Evolutionary conservation across 2,113 vertebrate species (phyloP).

Genomic region (Xenopus borealis): DNA sequence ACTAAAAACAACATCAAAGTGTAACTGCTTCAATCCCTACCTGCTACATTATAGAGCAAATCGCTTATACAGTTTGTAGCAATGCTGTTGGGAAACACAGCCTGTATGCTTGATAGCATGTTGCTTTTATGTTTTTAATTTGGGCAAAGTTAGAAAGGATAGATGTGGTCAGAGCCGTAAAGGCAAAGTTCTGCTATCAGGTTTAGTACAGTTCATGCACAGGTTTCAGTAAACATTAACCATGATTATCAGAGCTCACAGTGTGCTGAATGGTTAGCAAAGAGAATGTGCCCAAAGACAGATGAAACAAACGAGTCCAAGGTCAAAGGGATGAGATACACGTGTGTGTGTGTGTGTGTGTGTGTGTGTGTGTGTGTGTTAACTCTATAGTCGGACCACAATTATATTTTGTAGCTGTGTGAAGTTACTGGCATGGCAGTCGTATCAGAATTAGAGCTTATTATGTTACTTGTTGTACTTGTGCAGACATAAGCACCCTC

Average conservation of each 20-base stretch:
- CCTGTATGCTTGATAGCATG: too few species aligned
- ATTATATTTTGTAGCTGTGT: not conserved
- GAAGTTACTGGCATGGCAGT: not conserved
- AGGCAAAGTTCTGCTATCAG: conserved; percentile 64
- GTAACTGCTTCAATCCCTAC: too few species aligned
- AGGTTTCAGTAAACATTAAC: conserved; percentile 87
- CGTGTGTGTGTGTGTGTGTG: conserved; percentile 29
- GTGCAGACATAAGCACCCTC: not conserved
- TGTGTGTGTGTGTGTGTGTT: conserved; percentile 29
- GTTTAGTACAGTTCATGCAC: conserved; percentile 72
- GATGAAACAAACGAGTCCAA: conserved; percentile 74
- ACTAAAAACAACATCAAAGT: too few species aligned
- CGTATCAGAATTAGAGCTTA: not conserved
- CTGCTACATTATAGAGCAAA: too few species aligned
- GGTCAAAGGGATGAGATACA: conserved; percentile 69
- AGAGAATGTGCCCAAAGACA: conserved; percentile 65
- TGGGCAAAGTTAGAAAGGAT: conserved; percentile 44
- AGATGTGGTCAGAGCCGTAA: conserved; percentile 70
- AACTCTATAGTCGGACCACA: conserved; percentile 16
- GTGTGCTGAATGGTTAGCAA: conserved; percentile 69
- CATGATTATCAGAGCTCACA: conserved; percentile 74
- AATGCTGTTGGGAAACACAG: too few species aligned
- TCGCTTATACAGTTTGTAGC: too few species aligned
- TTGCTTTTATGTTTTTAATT: too few species aligned
- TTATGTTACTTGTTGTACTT: not conserved